A percentile compares a stretch with the other conserved stretches of the same genome.
Evolutionary conservation across 2,113 vertebrate species (phyloP).

Genomic region (Hiodon alosoides): DNA sequence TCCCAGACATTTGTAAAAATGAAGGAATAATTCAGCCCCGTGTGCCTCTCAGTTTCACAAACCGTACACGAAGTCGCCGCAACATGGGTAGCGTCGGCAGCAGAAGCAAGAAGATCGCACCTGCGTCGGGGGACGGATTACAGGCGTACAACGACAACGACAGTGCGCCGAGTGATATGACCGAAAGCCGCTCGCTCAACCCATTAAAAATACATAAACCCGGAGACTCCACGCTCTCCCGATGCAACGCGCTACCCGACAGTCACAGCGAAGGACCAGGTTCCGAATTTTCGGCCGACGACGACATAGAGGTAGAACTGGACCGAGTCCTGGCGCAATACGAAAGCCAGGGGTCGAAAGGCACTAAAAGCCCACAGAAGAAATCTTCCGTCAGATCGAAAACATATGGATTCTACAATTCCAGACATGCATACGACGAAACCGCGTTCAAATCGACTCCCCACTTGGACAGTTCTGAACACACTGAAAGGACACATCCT

Average conservation of each 20-base stretch:
- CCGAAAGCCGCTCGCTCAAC: slow-evolving; percentile 29
- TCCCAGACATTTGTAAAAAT: slow-evolving; percentile 2
- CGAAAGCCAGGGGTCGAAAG: slow-evolving; percentile 23
- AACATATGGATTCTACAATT: slow-evolving; percentile 49
- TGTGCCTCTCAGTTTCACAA: background rate
- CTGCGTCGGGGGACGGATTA: slow-evolving; percentile 44
- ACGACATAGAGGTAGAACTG: slow-evolving; percentile 36
- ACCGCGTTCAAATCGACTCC: slow-evolving; percentile 14
- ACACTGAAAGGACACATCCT: slow-evolving; percentile 30
- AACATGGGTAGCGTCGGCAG: slow-evolving; percentile 61
- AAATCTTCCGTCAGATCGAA: slow-evolving; percentile 40
- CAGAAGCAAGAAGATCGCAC: slow-evolving; percentile 59
- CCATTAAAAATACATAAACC: slow-evolving; percentile 26
- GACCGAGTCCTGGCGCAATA: slow-evolving; percentile 37
- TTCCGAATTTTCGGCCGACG: slow-evolving; percentile 42
- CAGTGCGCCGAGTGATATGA: slow-evolving; percentile 10
- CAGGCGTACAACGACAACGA: slow-evolving; percentile 7
- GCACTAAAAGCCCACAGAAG: slow-evolving; percentile 24
- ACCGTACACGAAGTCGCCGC: background rate
- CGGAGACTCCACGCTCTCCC: slow-evolving; percentile 27
- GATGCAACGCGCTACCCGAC: slow-evolving; percentile 37
- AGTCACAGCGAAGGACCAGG: slow-evolving; percentile 47
- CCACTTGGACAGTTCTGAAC: background rate
- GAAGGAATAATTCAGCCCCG: background rate
- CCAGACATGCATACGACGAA: slow-evolving; percentile 34